Evolutionary conservation across 2,888 invertebrate species (phyloP).

Genomic region (Cephonodes hylas): DNA sequence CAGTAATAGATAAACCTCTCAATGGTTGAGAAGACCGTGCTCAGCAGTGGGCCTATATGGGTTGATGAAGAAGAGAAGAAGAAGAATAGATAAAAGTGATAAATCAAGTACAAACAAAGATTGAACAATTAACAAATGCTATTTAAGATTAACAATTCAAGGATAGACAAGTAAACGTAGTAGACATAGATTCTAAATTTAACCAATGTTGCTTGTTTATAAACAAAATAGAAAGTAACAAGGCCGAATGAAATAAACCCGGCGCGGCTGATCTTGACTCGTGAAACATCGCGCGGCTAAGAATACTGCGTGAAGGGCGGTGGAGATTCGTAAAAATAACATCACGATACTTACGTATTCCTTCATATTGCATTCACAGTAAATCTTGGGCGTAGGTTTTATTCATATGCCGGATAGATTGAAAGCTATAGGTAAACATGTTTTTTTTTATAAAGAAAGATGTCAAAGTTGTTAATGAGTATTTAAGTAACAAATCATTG

Average conservation of each 20-base stretch:
- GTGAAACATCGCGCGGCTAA: background rate
- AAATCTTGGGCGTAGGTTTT: no score
- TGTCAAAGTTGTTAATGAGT: no score
- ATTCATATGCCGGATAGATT: no score
- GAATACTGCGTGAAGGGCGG: background rate
- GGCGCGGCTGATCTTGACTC: conserved; percentile 33
- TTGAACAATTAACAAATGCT: background rate
- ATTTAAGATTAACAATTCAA: background rate
- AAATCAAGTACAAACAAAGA: no score
- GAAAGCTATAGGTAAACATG: no score
- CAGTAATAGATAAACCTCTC: background rate
- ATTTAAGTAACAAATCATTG: no score
- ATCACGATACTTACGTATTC: background rate
- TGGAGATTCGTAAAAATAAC: background rate
- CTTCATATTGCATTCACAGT: background rate
- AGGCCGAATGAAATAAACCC: conserved; percentile 32
- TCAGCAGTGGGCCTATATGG: no score
- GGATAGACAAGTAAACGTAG: background rate
- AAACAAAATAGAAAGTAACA: conserved; percentile 37
- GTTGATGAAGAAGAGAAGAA: no score
- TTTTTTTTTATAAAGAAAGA: no score
- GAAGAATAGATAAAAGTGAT: no score
- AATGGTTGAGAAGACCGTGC: no score
- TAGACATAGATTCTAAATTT: background rate
- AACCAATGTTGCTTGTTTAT: background rate